Conservation (phyloP, 2,113 vertebrate genomes). For the Equus przewalskii region DNA sequence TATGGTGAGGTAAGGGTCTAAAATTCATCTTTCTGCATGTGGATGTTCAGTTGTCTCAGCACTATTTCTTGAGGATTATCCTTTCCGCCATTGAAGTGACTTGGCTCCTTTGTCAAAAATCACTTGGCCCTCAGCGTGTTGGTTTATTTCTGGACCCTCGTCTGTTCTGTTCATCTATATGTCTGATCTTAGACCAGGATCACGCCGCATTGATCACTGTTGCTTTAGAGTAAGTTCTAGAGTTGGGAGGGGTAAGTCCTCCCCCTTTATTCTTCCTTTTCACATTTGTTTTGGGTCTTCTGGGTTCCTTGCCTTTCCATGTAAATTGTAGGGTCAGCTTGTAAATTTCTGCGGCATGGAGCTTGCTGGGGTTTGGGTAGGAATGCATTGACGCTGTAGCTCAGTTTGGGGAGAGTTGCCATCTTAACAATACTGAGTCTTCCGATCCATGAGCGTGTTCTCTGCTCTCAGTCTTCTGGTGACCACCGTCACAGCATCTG, state of each 20-base stretch:
- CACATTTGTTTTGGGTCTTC: background rate
- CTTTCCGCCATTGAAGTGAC: background rate
- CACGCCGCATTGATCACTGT: too few relatives aligned
- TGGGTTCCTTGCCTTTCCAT: background rate
- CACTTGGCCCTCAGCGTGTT: accelerated
- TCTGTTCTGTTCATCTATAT: background rate
- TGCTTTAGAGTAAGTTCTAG: background rate
- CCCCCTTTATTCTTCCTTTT: background rate
- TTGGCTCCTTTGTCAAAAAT: background rate
- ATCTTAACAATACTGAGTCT: background rate
- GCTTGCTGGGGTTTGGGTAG: background rate
- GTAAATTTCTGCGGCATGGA: background rate
- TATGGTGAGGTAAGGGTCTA: background rate
- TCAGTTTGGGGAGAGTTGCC: background rate
- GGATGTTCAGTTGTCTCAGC: background rate
- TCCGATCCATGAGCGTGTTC: too few relatives aligned
- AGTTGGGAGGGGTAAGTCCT: background rate
- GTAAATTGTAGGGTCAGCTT: background rate
- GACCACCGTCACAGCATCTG: background rate
- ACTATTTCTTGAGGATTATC: accelerated
- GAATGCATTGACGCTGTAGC: background rate
- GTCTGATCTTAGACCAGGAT: background rate
- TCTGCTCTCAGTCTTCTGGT: background rate
- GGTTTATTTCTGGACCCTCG: background rate
- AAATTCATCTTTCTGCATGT: background rate